phyloP scores from a whole-genome alignment of 2,888 invertebrate genomes.

The Cantharis lateralis region DNA sequence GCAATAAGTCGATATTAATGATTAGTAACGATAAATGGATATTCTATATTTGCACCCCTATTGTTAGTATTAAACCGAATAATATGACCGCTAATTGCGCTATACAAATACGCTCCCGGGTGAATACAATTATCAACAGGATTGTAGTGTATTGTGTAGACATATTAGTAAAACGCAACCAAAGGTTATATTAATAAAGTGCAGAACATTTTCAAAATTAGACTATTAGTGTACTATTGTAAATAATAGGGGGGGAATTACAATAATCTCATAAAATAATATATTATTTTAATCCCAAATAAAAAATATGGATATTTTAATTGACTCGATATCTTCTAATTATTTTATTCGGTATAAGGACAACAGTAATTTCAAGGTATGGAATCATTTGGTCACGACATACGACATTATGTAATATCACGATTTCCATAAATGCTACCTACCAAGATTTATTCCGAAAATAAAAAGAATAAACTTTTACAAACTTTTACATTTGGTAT shows the following conservation, averaged over 20 bases:
- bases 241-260: background rate
- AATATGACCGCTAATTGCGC: background rate
- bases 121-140: background rate
- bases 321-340: background rate
- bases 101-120: background rate
- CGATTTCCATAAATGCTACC: background rate
- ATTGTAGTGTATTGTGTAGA: background rate
- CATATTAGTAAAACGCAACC: background rate
- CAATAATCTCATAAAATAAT: background rate
- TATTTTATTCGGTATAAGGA: background rate
- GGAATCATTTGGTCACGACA: background rate
- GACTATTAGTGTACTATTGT: background rate
- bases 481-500: background rate
- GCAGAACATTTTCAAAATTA: background rate
- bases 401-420: background rate
- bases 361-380: background rate
- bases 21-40: background rate
- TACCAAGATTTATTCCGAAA: background rate
- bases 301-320: background rate
- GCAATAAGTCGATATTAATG: background rate
- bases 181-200: background rate
- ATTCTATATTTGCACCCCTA: background rate
- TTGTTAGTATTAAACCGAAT: background rate
- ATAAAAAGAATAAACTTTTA: background rate
- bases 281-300: background rate